phyloP scores from a whole-genome alignment of 2,888 invertebrate genomes.

The Drosophila barbarae region DNA sequence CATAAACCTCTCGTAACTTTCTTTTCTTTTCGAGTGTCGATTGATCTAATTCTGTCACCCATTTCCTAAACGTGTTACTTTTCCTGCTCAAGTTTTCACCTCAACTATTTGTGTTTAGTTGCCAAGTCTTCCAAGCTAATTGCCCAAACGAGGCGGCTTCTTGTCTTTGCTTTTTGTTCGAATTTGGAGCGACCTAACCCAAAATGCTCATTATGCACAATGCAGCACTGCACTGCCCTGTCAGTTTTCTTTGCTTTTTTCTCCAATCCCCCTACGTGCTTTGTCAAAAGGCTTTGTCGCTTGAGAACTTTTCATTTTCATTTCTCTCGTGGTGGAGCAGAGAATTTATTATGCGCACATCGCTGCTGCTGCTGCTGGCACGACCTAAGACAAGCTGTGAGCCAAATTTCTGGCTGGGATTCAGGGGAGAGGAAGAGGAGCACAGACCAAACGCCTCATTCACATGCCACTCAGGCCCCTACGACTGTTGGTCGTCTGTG shows the following conservation, averaged over 20 bases:
- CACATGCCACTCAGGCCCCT: conserved; percentile 66
- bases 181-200: conserved; percentile 55
- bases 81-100: conserved; percentile 22
- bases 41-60: conserved; percentile 23
- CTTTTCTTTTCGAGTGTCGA: conserved; percentile 8
- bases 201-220: conserved; percentile 36
- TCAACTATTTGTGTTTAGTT: conserved; percentile 16
- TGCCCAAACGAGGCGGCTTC: background rate
- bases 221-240: conserved; percentile 9
- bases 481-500: conserved; percentile 1
- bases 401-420: conserved; percentile 13
- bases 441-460: conserved; percentile 53
- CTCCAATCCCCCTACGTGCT: conserved; percentile 44
- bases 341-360: conserved; percentile 60
- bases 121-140: conserved; percentile 7
- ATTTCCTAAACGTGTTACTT: conserved; percentile 12
- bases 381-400: conserved; percentile 70
- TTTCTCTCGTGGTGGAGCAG: conserved; percentile 34
- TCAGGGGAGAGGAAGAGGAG: background rate
- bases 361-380: conserved; percentile 50
- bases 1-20: background rate
- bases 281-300: conserved; percentile 57
- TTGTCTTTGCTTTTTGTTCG: conserved; percentile 27
- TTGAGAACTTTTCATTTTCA: conserved; percentile 70
- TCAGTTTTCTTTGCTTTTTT: background rate